Percentiles rank a stretch among this genome's conserved stretches.
Evolutionary conservation across 2,797 vertebrate genomes (phyloP).

Genomic region (Smutsia temminckii): DNA sequence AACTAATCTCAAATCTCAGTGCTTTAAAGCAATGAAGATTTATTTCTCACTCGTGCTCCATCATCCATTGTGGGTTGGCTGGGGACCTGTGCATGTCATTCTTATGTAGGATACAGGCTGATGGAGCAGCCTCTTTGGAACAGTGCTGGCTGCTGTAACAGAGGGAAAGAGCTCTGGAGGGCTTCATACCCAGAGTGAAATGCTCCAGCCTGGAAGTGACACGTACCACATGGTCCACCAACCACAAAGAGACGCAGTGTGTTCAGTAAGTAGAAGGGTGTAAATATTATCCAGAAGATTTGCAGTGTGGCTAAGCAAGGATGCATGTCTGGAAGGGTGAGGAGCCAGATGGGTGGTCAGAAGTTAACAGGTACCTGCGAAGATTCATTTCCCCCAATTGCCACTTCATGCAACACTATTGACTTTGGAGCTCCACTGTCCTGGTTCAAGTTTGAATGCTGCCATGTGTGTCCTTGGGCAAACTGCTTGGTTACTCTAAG

Average conservation of each 20-base stretch:
- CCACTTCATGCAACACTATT: neutral
- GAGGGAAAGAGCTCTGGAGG: neutral
- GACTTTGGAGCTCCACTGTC: neutral
- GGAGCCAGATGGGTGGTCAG: neutral
- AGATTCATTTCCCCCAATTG: neutral
- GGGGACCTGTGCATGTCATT: neutral
- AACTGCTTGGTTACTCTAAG: neutral
- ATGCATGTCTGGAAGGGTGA: neutral
- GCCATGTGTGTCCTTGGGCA: neutral
- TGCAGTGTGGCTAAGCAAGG: neutral
- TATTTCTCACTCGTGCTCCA: neutral
- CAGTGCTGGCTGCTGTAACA: neutral
- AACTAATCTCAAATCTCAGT: slow-evolving; percentile 26
- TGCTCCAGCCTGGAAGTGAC: neutral
- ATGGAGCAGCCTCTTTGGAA: neutral
- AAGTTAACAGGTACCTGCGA: neutral
- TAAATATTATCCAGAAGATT: neutral
- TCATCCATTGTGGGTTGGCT: neutral
- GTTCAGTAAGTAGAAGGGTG: neutral
- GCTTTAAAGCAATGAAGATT: neutral
- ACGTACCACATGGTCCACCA: neutral
- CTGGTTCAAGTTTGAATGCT: slow-evolving; percentile 33
- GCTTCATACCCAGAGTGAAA: neutral
- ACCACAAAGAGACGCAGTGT: neutral
- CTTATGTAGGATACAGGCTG: neutral